Evolutionary conservation across 2,797 vertebrate genomes (phyloP), one percentile per base, ranked within the genome.

Genomic region (Spinus olivaceus): DNA sequence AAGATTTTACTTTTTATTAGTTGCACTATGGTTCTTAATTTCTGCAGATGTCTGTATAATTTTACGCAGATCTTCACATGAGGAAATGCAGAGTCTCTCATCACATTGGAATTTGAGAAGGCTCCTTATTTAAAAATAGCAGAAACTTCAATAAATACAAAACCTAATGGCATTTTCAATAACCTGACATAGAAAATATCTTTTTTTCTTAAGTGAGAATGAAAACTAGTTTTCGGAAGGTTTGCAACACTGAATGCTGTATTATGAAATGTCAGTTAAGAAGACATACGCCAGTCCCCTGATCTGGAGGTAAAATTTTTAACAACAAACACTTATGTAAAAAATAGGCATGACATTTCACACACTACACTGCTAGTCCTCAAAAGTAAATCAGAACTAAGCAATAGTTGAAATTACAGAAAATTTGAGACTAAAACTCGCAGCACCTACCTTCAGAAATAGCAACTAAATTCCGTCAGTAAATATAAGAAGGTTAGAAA

Each of bases 241-340:
- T 42, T 69, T 57, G 19, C 9, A 50, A 44, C 3, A 2, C 0
- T 69, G 24, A 78, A 22, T 1, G 0, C 5, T 53, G 5, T 35
- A 33, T 18, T 44, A 63, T 5, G 19, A 82, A 91, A 51, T 0
- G 2, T 1, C 5, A 17, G 7, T 64, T n/a, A 80, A 9, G 47
- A 69, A 39, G 47, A 46, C 5, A 8, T 14, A 74, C 59, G 20
- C 30, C 18, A 64, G 21, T n/a, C 6, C 9, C n/a, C 41, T 32
- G 15, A 89, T 60, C 3, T 64, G 53, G 46, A 6, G 12, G 8
- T 33, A 44, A 54, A 86, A 51, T 56, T 54, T 47, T 3, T 37
- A 50, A 44, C 9, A 30, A 35, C 13, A 24, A 23, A 37, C 18
- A 27, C 4, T 56, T 24, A 35, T 3, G 9, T 20, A 47, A 46